A percentile compares a stretch with the other conserved stretches of the same genome.
These are phyloP conservation scores for Danaus plexippus DNA, from an alignment of 1,140 invertebrate species.

Conservation along the genomic window DNA sequence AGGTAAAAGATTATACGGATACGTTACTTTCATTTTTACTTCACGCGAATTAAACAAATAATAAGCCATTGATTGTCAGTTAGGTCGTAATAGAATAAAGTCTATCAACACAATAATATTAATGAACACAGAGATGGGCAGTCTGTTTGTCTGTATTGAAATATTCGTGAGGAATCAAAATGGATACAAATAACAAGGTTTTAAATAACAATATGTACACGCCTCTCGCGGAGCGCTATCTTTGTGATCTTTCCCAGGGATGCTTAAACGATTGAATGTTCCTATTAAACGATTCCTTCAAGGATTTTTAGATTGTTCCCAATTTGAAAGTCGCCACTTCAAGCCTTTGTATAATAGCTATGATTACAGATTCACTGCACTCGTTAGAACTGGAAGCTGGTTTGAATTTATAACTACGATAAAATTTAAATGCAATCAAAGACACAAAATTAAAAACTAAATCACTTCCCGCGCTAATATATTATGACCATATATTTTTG, in stretches of 20 bases:
- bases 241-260: conserved; percentile 40
- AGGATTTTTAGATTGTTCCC: conserved; percentile 21
- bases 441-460: too few relatives aligned
- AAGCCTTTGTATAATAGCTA: too few relatives aligned
- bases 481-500: too few relatives aligned
- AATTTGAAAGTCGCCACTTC: not conserved
- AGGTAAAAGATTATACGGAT: too few relatives aligned
- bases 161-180: conserved; percentile 34
- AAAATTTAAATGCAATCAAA: too few relatives aligned
- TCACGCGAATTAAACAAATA: conserved; percentile 3
- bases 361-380: too few relatives aligned
- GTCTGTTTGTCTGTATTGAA: conserved; percentile 20
- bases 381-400: too few relatives aligned
- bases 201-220: conserved; percentile 50
- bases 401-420: too few relatives aligned
- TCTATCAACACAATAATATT: conserved; percentile 14
- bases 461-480: too few relatives aligned
- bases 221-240: conserved; percentile 39
- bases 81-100: conserved; percentile 10
- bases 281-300: conserved; percentile 34
- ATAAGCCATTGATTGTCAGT: not conserved
- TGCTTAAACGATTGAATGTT: conserved; percentile 20
- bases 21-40: too few relatives aligned
- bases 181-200: conserved; percentile 35
- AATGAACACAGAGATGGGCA: conserved; percentile 19